These are phyloP conservation scores for Chrysolina oricalcia DNA, from an alignment of 2,888 invertebrate genomes.

Conservation along the genomic window DNA sequence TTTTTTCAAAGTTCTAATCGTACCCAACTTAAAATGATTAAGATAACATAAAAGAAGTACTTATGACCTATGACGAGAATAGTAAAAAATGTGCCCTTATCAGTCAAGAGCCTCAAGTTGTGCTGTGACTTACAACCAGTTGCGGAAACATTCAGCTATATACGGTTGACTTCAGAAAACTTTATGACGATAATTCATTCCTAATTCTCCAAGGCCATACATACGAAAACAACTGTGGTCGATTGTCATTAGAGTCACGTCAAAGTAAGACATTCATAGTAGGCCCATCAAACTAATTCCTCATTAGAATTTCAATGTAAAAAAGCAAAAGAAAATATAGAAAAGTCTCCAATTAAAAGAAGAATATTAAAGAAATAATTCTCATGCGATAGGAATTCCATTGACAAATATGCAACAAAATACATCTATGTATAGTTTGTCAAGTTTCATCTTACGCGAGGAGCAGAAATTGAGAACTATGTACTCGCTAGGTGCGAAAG, in stretches of 20 bases:
- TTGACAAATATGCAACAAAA: no score
- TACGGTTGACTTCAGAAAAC: neutral
- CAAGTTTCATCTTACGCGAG: no score
- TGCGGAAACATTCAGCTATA: neutral
- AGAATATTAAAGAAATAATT: no score
- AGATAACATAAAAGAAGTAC: slow-evolving; percentile 16
- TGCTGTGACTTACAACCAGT: slow-evolving; percentile 8
- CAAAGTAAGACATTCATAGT: neutral
- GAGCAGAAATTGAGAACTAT: no score
- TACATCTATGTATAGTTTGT: no score
- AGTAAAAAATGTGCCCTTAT: slow-evolving; percentile 14
- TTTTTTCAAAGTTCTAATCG: neutral
- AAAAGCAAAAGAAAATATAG: no score
- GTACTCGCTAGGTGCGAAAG: no score
- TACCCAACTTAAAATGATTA: neutral
- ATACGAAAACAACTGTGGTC: neutral
- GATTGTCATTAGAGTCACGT: neutral
- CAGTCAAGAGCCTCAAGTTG: slow-evolving; percentile 15
- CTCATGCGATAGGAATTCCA: no score
- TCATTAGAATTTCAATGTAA: neutral
- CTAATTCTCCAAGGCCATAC: neutral
- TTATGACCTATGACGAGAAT: slow-evolving; percentile 9
- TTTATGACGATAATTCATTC: neutral
- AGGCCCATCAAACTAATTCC: no score
- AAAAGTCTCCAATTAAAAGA: no score